Evolutionary conservation across 2,113 vertebrate genomes (phyloP), one percentile per base, ranked within the genome.

Genomic region (Illadopsis cleaveri): DNA sequence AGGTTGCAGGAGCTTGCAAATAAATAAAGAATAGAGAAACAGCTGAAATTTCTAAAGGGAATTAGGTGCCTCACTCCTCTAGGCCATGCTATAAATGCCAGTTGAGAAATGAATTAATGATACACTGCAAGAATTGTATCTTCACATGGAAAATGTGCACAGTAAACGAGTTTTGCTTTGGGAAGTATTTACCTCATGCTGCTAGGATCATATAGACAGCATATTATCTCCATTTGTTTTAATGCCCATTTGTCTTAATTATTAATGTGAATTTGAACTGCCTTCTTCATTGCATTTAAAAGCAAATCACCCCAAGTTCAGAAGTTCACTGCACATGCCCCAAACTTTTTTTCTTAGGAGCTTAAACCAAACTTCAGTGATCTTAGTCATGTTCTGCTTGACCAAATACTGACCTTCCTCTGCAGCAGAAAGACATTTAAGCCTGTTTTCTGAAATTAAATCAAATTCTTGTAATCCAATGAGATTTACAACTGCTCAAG

Each of bases 171-270:
- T 94, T 95, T 93, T 96, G 88, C 92, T 89, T 95, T 95, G 90
- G 82, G 86, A 87, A 89, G 45, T 89, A 70, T 68, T 95, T 77
- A 83, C 94, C 68, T 97, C 80, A 87, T 96, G 93, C 95, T 96
- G 95, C 94, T 89, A 94, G 82, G 94, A 97, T 96, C 94, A 80
- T 78, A 93, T 35, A 94, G 82, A 44, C 60, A 66, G 83, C 85
- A 85, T 94, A 97, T 97, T 94, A 97, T 98, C 96, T 97, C 95
- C 97, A 89, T 97, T 98, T 98, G 97, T 97, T 98, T 98, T 95
- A 98, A 92, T 94, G 89, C 77, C 30, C n/a, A 91, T 94, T 96
- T 95, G 79, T 97, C 94, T 97, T 98, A 94, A 97, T 98, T 97
- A 97, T 97, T 96, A 68, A 89, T 91, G 87, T 97, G 96, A 93